phyloP scores from a whole-genome alignment of 2,888 invertebrate species.

The Parnassius apollo region DNA sequence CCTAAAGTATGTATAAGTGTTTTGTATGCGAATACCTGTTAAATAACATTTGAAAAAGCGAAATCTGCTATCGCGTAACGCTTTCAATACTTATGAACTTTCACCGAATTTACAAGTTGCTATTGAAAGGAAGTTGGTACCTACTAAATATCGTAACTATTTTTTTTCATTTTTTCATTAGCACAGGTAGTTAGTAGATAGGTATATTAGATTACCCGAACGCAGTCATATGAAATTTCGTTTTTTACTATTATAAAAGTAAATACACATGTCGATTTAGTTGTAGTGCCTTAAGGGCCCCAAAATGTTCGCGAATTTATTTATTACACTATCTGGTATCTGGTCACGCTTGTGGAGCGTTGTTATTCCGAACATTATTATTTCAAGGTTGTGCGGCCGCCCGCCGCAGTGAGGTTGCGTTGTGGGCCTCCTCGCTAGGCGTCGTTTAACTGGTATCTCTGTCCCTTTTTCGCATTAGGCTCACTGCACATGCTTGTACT shows the following conservation, averaged over 20 bases:
- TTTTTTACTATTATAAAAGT: too few species aligned
- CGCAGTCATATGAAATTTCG: too few species aligned
- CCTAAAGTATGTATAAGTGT: slow-evolving; percentile 19
- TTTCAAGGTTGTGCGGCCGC: slow-evolving; percentile 79
- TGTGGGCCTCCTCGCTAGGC: slow-evolving; percentile 80
- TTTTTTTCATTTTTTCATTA: too few species aligned
- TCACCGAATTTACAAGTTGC: slow-evolving; percentile 60
- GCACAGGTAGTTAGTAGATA: too few species aligned
- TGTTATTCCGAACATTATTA: slow-evolving; percentile 81
- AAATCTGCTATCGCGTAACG: slow-evolving; percentile 69
- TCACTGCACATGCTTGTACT: slow-evolving; percentile 64
- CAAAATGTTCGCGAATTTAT: slow-evolving; percentile 67
- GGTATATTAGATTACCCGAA: too few species aligned
- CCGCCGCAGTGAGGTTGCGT: slow-evolving; percentile 77
- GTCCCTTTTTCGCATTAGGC: slow-evolving; percentile 75
- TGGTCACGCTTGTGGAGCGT: slow-evolving; percentile 80
- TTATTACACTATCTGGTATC: slow-evolving; percentile 65
- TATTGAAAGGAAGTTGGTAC: slow-evolving; percentile 38
- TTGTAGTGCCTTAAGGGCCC: slow-evolving; percentile 19
- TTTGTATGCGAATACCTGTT: slow-evolving; percentile 67
- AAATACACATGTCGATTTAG: not conserved
- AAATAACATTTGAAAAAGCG: slow-evolving; percentile 76
- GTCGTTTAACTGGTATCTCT: slow-evolving; percentile 72
- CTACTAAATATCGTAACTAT: too few species aligned
- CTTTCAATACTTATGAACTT: slow-evolving; percentile 67